Percentiles rank a stretch among this genome's conserved stretches.
phyloP scores from a whole-genome alignment of 64 coral and sea anemone species.

The Actinia tenebrosa region DNA sequence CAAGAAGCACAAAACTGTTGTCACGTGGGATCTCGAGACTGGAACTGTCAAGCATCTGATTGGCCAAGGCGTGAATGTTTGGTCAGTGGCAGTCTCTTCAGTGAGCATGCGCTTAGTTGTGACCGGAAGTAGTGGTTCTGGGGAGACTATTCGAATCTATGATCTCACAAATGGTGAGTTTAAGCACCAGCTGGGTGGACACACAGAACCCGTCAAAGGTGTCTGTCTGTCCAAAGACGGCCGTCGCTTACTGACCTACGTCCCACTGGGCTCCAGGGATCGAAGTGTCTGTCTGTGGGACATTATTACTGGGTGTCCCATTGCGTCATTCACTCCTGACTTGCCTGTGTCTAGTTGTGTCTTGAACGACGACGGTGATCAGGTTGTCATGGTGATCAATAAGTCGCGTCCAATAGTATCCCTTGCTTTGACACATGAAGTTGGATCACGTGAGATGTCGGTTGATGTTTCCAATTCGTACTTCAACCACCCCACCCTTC shows the following conservation, averaged over 20 bases:
- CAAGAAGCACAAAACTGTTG: conserved; percentile 74
- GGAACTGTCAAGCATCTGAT: conserved; percentile 87
- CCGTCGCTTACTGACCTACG: conserved; percentile 62
- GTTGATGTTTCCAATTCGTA: conserved; percentile 93
- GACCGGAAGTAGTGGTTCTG: conserved; percentile 57
- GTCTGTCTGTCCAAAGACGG: conserved; percentile 80
- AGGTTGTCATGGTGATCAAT: conserved; percentile 94
- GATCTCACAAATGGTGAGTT: conserved; percentile 51
- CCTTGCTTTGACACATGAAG: conserved; percentile 76
- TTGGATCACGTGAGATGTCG: conserved; percentile 88
- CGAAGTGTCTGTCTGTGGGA: conserved; percentile 89
- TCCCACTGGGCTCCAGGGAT: conserved; percentile 65
- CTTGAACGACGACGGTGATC: conserved; percentile 87
- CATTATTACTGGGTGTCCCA: conserved; percentile 51
- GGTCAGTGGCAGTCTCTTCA: conserved; percentile 70
- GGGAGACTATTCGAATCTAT: conserved; percentile 70
- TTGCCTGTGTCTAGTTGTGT: conserved; percentile 90
- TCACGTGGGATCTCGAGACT: conserved; percentile 84
- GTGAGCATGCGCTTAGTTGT: conserved; percentile 88
- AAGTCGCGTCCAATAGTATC: conserved; percentile 91
- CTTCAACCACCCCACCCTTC: conserved; percentile 79
- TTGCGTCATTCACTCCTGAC: conserved; percentile 95
- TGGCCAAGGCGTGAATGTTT: conserved; percentile 83
- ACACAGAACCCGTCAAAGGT: conserved; percentile 77
- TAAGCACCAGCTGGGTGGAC: conserved; percentile 59